Evolutionary conservation across 2,888 invertebrate species (phyloP), one percentile per base, ranked within the genome.

Genomic region (Cotesia congregata): DNA sequence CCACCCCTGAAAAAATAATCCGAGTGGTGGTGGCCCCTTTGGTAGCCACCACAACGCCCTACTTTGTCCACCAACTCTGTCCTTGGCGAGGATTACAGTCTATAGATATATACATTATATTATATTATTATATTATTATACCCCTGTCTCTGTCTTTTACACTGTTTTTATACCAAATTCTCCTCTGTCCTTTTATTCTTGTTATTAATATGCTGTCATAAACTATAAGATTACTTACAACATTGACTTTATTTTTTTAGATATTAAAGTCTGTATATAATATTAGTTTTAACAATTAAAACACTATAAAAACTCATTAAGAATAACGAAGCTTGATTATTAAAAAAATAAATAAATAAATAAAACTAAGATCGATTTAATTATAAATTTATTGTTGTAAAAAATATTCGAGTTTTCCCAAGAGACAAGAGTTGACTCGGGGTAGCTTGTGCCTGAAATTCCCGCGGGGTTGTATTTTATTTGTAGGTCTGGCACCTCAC

Each of bases 21-120:
- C 50, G 50, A 50, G 12, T 50, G 50, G 50, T 50, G 50, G 50
- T 50, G 50, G 15, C 60, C 65, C 59, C 69, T 72, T 69, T 69
- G 39, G 50, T 30, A 64, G 41, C 72, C 65, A n/a, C 60, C 72
- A 71, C 70, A 62, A 59, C 71, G 76, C 77, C 74, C 62, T 75
- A 80, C 72, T 62, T 70, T 62, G 50, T 50, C 50, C 69, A 69
- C 20, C 17, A 60, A 64, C 67, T 59, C 67, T 71, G 68, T 67
- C 71, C 67, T 76, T 71, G 71, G 50, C 50, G 7, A 7, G 50
- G 50, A 12, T 50, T 50, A 50, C 50, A 12, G 30, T 30, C 30
- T 30, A 30, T 30, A 30, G 30, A 30, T 30, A 30, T 60, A 1
- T 12, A 60, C 15, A 12, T 12, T 60, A 15, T 60, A 60, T 60